phyloP scores from a whole-genome alignment of 1,140 invertebrate species.

The Ylistrum balloti region DNA sequence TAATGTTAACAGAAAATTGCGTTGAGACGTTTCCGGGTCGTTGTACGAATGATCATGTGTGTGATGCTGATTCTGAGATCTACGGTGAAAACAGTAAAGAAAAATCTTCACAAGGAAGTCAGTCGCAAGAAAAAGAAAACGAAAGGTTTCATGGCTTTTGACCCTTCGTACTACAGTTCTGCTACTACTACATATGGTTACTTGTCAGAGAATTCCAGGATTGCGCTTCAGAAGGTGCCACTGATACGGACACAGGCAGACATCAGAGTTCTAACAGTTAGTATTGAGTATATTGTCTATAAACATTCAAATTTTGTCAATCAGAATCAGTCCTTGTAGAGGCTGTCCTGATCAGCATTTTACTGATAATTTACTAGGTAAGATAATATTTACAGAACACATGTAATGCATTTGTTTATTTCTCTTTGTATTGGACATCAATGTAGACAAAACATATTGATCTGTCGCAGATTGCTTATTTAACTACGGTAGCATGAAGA shows the following conservation, averaged over 20 bases:
- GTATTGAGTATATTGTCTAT: neutral
- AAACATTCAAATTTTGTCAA: no score
- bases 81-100: constrained; percentile 45
- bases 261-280: constrained; percentile 56
- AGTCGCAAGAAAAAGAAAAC: constrained; percentile 39
- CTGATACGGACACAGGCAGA: constrained; percentile 57
- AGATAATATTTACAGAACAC: no score
- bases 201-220: constrained; percentile 53
- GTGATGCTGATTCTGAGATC: constrained; percentile 47
- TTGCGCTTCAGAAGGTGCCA: constrained; percentile 52
- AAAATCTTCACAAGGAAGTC: constrained; percentile 39
- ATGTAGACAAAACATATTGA: no score
- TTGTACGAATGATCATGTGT: constrained; percentile 50
- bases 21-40: constrained; percentile 27
- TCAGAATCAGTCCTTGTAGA: no score
- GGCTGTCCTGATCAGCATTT: no score
- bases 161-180: constrained; percentile 56
- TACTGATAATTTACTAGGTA: no score
- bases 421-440: no score
- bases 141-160: constrained; percentile 46
- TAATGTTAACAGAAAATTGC: neutral
- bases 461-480: no score
- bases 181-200: constrained; percentile 59
- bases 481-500: no score
- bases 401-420: no score